phyloP scores from a whole-genome alignment of 2,113 vertebrate species.

The Xiphophorus hellerii region DNA sequence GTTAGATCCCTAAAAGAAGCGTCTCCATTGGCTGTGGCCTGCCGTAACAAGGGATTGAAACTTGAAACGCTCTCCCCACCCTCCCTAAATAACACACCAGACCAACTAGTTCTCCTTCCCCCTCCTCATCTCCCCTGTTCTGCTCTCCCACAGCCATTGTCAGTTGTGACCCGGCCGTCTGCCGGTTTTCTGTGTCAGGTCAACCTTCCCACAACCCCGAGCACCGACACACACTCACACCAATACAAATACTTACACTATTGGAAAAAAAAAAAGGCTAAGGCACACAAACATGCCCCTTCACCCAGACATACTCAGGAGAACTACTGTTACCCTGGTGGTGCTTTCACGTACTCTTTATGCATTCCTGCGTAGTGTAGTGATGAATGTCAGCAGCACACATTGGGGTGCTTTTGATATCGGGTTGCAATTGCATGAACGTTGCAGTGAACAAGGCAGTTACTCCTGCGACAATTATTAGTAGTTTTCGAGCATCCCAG shows the following conservation, averaged over 20 bases:
- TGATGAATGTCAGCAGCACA: not conserved
- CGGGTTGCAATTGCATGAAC: not conserved
- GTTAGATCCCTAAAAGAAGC: conserved; percentile 76
- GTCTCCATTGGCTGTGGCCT: conserved; percentile 72
- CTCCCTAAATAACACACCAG: conserved; percentile 60
- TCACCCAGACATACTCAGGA: conserved; percentile 18
- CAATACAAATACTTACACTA: conserved; percentile 1
- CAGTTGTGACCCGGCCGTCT: conserved; percentile 65
- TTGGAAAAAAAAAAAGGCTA: not conserved
- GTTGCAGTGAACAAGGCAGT: not conserved
- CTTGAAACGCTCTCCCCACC: conserved; percentile 61
- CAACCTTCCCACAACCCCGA: conserved; percentile 33
- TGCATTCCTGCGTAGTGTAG: not conserved
- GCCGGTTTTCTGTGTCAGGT: conserved; percentile 68
- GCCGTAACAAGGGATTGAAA: conserved; percentile 73
- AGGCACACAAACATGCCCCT: conserved; percentile 16
- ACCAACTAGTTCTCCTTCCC: conserved; percentile 21
- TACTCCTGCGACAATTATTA: not conserved
- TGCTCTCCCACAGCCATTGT: conserved; percentile 70
- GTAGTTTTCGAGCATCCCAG: not conserved
- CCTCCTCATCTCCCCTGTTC: conserved; percentile 18
- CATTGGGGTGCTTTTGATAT: not conserved
- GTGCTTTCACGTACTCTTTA: conserved; percentile 42
- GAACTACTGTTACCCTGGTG: conserved; percentile 21
- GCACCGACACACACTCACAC: conserved; percentile 25